Percentiles rank a stretch among this genome's conserved stretches.
Conservation (phyloP, 2,797 vertebrate species). For the Botia almorhae region DNA sequence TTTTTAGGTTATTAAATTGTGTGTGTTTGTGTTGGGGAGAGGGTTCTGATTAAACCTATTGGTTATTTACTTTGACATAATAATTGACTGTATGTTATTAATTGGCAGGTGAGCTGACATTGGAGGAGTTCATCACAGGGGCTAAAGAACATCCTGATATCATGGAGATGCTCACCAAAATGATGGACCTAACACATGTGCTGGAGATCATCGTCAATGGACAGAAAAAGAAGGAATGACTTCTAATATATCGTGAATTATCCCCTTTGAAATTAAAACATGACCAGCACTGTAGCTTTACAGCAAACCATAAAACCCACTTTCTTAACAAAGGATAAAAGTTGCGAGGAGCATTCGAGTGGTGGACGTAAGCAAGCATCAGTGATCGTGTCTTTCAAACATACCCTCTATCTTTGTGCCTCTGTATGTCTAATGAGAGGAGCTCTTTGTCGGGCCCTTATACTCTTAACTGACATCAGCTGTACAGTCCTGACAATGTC, state of each 20-base stretch:
- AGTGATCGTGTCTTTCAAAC: constrained; percentile 4
- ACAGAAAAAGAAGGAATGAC: constrained; percentile 69
- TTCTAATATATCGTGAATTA: not conserved
- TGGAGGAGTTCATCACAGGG: constrained; percentile 90
- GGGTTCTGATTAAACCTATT: no score
- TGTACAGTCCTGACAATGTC: not conserved
- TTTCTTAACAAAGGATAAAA: not conserved
- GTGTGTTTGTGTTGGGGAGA: no score
- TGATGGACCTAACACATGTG: constrained; percentile 88
- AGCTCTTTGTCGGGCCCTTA: not conserved
- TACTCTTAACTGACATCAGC: not conserved
- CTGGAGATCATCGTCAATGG: constrained; percentile 84
- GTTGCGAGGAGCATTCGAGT: constrained; percentile 10
- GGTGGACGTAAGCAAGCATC: not conserved
- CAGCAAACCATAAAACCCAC: not conserved
- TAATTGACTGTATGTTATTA: not conserved
- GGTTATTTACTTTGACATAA: constrained; percentile 36
- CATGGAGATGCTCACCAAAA: constrained; percentile 87
- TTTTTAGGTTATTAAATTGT: no score
- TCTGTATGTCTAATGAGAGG: not conserved
- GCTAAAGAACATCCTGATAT: constrained; percentile 81
- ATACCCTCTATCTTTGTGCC: constrained; percentile 11
- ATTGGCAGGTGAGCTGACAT: constrained; percentile 82
- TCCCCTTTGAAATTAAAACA: not conserved
- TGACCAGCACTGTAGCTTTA: constrained; percentile 1